phyloP scores from a whole-genome alignment of 1,140 invertebrate genomes.

The Drosophila mauritiana region DNA sequence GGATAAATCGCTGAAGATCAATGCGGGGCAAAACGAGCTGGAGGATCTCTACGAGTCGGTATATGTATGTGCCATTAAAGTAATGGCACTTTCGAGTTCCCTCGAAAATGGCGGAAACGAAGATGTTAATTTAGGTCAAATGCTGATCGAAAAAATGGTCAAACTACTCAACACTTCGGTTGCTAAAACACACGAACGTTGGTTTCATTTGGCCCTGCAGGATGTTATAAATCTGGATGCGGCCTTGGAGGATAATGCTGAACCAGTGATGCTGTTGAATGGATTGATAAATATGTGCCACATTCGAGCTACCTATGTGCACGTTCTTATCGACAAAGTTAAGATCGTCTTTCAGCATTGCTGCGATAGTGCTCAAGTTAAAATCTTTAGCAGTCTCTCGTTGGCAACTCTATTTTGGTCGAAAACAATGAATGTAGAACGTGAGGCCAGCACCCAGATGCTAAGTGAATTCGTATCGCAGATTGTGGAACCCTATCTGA shows the following conservation, averaged over 20 bases:
- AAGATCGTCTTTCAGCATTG: slow-evolving; percentile 71
- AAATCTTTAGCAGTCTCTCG: slow-evolving; percentile 74
- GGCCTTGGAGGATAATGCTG: slow-evolving; percentile 60
- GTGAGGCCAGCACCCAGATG: slow-evolving; percentile 56
- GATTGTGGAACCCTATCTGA: slow-evolving; percentile 90
- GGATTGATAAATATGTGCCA: slow-evolving; percentile 70
- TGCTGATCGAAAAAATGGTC: slow-evolving; percentile 46
- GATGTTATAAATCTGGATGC: slow-evolving; percentile 76
- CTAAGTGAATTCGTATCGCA: slow-evolving; percentile 83
- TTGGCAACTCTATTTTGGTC: slow-evolving; percentile 70
- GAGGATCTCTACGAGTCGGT: slow-evolving; percentile 41
- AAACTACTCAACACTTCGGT: slow-evolving; percentile 26
- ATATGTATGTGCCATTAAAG: slow-evolving; percentile 65
- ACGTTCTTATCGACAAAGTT: slow-evolving; percentile 57
- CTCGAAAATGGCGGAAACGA: slow-evolving; percentile 1
- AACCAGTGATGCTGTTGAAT: slow-evolving; percentile 73
- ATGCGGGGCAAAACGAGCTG: slow-evolving; percentile 42
- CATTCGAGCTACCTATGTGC: slow-evolving; percentile 61
- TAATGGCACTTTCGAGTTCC: slow-evolving; percentile 54
- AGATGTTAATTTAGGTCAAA: slow-evolving; percentile 11
- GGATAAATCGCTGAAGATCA: slow-evolving; percentile 40
- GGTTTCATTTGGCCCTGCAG: slow-evolving; percentile 49
- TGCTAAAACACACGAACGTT: slow-evolving; percentile 55
- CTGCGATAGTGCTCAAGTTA: slow-evolving; percentile 69
- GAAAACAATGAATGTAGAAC: slow-evolving; percentile 41